Evolutionary conservation across 2,888 invertebrate genomes (phyloP).

Genomic region (Neoaliturus tenellus): DNA sequence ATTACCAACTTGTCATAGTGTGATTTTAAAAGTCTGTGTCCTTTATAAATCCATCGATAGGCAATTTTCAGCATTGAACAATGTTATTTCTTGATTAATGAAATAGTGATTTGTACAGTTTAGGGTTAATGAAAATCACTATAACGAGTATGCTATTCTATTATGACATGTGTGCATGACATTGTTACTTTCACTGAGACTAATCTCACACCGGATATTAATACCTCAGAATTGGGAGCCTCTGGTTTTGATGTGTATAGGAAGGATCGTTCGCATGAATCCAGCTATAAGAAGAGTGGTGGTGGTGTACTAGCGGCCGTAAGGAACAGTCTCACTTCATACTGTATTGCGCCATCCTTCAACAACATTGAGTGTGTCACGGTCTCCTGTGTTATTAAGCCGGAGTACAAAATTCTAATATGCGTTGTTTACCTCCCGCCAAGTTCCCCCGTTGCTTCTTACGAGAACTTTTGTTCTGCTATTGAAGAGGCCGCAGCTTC

Average conservation of each 20-base stretch:
- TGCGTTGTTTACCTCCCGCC: conserved; percentile 2
- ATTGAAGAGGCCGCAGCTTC: background rate
- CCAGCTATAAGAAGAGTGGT: background rate
- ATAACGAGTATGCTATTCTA: too few species aligned
- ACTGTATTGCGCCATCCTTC: background rate
- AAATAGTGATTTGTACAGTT: too few species aligned
- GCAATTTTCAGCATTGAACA: too few species aligned
- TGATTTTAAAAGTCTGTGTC: too few species aligned
- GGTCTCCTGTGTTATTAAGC: background rate
- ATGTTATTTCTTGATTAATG: too few species aligned
- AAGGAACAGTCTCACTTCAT: background rate
- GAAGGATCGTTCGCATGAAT: background rate
- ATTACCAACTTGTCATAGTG: too few species aligned
- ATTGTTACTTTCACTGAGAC: background rate
- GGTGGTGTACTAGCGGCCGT: conserved; percentile 1
- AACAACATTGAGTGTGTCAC: background rate
- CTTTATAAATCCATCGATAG: too few species aligned
- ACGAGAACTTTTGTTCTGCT: background rate
- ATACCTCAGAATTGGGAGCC: background rate
- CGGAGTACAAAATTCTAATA: background rate
- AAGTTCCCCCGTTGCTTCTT: background rate
- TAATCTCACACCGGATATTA: background rate
- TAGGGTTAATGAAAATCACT: too few species aligned
- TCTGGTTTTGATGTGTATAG: background rate
- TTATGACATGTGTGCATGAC: too few species aligned